Evolutionary conservation across 2,888 invertebrate genomes (phyloP), one percentile per base, ranked within the genome.

Genomic region (Rhorus exstirpatorius): DNA sequence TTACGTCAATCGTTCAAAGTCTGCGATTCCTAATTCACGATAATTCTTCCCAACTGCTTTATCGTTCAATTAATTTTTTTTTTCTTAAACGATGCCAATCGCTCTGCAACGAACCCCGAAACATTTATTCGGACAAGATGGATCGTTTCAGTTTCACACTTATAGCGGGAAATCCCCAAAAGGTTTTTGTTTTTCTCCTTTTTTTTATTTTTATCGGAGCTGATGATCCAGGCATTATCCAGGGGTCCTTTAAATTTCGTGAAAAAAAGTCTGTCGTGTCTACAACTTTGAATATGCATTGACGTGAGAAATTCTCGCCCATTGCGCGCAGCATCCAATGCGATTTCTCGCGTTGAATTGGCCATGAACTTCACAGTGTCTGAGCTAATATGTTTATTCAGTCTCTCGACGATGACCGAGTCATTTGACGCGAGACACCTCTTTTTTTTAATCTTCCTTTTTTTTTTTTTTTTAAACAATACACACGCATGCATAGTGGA

Each of bases 301-400:
- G 0, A 26, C 17, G 10, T 35, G 6, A 12, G 21, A 6, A n/a
- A 7, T 21, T 12, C 10, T 17, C 4, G 55, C 35, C 21, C 70
- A 60, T 77, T 70, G n/a, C n/a, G 51, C 60, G 44, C 60, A 49
- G 49, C 35, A 31, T 55, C 67, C 35, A 26, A 1, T 0, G 8
- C 38, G 46, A 26, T 26, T 41, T 77, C 41, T 68, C 19, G 38
- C n/a, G 21, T 44, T 38, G 24, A 31, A 46, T 41, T 21, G 60
- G 31, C 80, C 63, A 41, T 75, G 75, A 80, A 63, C 80, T 70
- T 80, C n/a, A n/a, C 46, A 58, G 51, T 71, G 49, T 71, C 76
- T 53, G 51, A 60, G 63, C 44, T 41, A 65, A 71, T 67, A 21
- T 76, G 71, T 76, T 76, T 76, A 60, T 71, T 38, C 61, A 76